Percentiles rank a stretch among this genome's conserved stretches.
Evolutionary conservation across 2,888 invertebrate genomes (phyloP).

Genomic region (Leucophenga montana): DNA sequence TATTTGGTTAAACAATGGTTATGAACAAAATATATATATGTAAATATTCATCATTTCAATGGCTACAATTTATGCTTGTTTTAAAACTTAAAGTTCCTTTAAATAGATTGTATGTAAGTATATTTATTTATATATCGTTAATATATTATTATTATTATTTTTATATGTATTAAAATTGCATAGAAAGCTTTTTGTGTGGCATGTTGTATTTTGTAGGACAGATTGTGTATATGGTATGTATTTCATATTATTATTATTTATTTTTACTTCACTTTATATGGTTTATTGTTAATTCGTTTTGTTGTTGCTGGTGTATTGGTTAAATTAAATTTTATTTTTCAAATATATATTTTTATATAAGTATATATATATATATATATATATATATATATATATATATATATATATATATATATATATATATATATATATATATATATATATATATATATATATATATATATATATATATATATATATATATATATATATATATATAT

Average conservation of each 20-base stretch:
- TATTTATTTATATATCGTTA: constrained; percentile 9
- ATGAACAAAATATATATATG: constrained; percentile 28
- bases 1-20: constrained; percentile 30
- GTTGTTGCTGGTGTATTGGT: constrained; percentile 11
- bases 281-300: constrained; percentile 2
- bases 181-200: constrained; percentile 20
- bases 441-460: no score
- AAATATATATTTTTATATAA: no score
- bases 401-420: no score
- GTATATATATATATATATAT: no score
- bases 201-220: constrained; percentile 11
- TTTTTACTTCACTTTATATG: no score
- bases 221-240: neutral
- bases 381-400: no score
- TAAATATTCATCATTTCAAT: constrained; percentile 1
- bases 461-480: no score
- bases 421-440: no score
- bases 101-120: neutral
- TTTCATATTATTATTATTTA: constrained; percentile 1
- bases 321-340: neutral
- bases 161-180: constrained; percentile 10
- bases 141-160: constrained; percentile 3
- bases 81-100: constrained; percentile 23
- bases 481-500: no score
- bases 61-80: neutral